A percentile compares a stretch with the other conserved stretches of the same genome.
These are phyloP conservation scores for Noturus placidus DNA, from an alignment of 2,113 vertebrate species.

Conservation along the genomic window DNA sequence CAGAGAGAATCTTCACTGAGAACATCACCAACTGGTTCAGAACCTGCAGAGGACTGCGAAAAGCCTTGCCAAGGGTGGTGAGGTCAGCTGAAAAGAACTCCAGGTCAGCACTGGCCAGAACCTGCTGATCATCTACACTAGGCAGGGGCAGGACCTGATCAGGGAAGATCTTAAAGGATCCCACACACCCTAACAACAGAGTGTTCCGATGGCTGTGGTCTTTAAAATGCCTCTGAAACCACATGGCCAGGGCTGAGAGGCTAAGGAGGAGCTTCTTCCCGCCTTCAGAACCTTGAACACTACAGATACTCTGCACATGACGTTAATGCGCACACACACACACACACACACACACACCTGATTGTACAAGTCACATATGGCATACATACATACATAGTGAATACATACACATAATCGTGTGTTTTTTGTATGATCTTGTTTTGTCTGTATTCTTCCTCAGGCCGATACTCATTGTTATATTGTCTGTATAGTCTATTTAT, in stretches of 20 bases:
- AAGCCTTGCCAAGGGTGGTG: neutral
- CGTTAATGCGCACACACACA: neutral
- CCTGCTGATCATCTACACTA: neutral
- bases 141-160: neutral
- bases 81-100: neutral
- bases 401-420: neutral
- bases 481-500: neutral
- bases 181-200: neutral
- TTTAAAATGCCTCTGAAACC: neutral
- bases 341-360: neutral
- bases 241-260: neutral
- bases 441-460: too few species aligned
- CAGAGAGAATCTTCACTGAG: too few species aligned
- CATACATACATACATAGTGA: neutral
- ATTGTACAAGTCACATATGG: neutral
- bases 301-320: neutral
- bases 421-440: too few species aligned
- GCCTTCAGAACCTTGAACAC: neutral
- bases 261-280: neutral
- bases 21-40: neutral
- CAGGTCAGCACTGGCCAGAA: neutral
- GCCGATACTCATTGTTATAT: neutral
- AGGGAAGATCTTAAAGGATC: neutral
- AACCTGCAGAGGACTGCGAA: neutral
- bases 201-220: neutral